Evolutionary conservation across 2,113 vertebrate species (phyloP), one percentile per base, ranked within the genome.

Genomic region (Crypturellus undulatus): DNA sequence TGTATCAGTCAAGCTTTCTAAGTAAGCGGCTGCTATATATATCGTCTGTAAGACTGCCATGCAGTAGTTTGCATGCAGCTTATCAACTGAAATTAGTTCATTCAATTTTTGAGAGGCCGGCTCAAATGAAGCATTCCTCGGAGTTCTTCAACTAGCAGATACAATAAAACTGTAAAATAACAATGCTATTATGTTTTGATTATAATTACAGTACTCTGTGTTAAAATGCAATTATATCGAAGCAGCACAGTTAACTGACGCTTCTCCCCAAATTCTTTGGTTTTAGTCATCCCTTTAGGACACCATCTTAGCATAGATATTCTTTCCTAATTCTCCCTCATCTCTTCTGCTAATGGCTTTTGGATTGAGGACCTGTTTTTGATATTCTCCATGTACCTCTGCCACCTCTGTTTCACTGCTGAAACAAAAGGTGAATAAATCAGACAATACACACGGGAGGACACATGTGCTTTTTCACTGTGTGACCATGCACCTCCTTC

Each of bases 381-480:
- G 42, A 40, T 87, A 16, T 52, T 83, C 28, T 81, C 32, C 28
- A 10, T 10, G 11, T 69, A 42, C 38, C 18, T 38, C 79, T 87
- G 43, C 16, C 34, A 32, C 21, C 38, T 10, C 9, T 72, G 2
- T 56, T 30, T 73, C 60, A 52, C 78, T 67, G 21, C 17, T 52
- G 54, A 54, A 75, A 78, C 42, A 82, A 91, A 87, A 65, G 54
- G 22, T 81, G 60, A 84, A 76, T 69, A 90, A 76, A 77, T n/a
- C 25, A 73, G 45, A 47, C 51, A 60, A 79, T 58, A 76, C 34
- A 6, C 63, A 79, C 4, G 14, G 42, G 22, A 15, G 13, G 25
- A 25, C 20, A n/a, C 12, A 22, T 8, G 10, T 52, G 65, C 21
- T 79, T 87, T 59, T 52, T 59, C 2, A 0, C 20, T 67, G 8